Conservation (phyloP, 2,113 vertebrate genomes). For the Scortum barcoo region DNA sequence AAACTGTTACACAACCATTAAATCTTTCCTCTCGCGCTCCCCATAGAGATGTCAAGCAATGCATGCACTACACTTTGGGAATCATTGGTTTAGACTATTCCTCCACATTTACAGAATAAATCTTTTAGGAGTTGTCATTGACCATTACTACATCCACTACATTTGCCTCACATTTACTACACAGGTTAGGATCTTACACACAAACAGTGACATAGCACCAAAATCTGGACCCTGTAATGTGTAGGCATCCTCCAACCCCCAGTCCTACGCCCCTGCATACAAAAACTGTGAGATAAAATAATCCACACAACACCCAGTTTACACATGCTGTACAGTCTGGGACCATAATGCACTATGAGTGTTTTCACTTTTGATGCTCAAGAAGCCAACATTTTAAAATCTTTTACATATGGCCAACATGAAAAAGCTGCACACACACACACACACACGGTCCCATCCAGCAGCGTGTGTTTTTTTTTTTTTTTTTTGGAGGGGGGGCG, state of each 20-base stretch:
- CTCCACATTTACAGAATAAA: not conserved
- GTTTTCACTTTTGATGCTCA: no score
- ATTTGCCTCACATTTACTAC: not conserved
- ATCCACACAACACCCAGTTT: not conserved
- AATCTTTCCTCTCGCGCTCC: no score
- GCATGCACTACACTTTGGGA: no score
- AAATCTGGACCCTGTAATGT: no score
- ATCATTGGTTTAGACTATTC: not conserved
- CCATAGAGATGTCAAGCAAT: no score
- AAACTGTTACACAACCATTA: no score
- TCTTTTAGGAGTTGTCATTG: not conserved
- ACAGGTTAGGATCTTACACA: not conserved
- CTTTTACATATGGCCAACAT: not conserved
- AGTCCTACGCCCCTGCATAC: no score
- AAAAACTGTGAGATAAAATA: not conserved
- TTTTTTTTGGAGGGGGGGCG: constrained; percentile 48
- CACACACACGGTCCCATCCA: not conserved
- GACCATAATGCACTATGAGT: not conserved
- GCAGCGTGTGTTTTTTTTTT: constrained; percentile 19
- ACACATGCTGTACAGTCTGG: no score
- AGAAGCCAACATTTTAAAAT: not conserved
- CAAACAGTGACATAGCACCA: not conserved
- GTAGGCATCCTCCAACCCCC: no score
- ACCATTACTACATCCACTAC: no score
- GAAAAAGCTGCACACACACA: not conserved